Conservation (phyloP, 2,888 invertebrate genomes). For the Phania funesta region DNA sequence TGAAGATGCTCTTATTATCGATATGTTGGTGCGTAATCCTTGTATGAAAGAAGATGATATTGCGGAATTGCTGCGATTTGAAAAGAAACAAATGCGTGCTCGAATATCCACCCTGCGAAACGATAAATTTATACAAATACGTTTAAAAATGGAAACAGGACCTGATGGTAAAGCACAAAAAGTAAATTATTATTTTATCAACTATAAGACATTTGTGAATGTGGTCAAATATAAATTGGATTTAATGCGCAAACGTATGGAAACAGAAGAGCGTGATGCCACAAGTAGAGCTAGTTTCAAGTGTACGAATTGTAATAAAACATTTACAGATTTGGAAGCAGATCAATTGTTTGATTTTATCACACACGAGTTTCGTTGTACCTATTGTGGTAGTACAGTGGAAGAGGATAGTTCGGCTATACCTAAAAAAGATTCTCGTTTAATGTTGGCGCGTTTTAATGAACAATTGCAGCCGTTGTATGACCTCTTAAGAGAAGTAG, state of each 20-base stretch:
- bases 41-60: constrained; percentile 94
- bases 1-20: constrained; percentile 96
- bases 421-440: constrained; percentile 94
- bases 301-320: constrained; percentile 94
- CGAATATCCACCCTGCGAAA: constrained; percentile 91
- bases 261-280: constrained; percentile 96
- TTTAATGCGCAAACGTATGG: constrained; percentile 96
- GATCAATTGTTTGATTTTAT: constrained; percentile 93
- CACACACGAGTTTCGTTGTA: constrained; percentile 93
- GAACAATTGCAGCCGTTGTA: constrained; percentile 97
- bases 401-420: constrained; percentile 97
- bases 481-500: constrained; percentile 92
- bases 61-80: constrained; percentile 94
- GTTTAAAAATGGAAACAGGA: constrained; percentile 96
- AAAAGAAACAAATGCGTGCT: constrained; percentile 94
- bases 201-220: constrained; percentile 98
- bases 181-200: constrained; percentile 98
- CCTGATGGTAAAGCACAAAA: constrained; percentile 96
- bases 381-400: constrained; percentile 92
- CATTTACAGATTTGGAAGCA: constrained; percentile 97
- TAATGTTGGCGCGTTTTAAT: constrained; percentile 94
- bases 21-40: constrained; percentile 96
- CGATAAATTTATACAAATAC: constrained; percentile 96
- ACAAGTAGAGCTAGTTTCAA: constrained; percentile 97
- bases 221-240: constrained; percentile 98